Base-by-base conservation (phyloP, 2,797 vertebrate species). In the Anguilla marmorata region DNA sequence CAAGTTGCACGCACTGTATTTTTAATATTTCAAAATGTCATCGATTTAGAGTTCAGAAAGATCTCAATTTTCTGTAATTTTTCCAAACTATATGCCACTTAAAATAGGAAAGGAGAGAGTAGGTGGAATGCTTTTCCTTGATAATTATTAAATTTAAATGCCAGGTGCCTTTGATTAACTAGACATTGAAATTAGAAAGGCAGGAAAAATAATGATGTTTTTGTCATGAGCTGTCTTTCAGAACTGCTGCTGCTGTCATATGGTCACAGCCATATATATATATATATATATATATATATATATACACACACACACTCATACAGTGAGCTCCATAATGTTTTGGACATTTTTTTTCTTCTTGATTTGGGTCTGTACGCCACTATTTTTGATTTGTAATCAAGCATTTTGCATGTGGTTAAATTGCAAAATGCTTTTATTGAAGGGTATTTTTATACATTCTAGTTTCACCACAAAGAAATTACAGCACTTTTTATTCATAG, bases 31-130 rank as follows among this genome's bases (percentile, higher is more conserved):
- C 79, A 54, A 89, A 89, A 86, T 84, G 85, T 48, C 85, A 86
- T 89, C 86, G 74, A 86, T 86, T 86, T 89, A 83, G 74, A 88
- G 85, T 19, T 58, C 80, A 86, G 76, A 54, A 69, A 85, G 85
- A 50, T 83, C 76, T 86, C 60, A 86, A 86, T 89, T 86, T 89
- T 86, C 85, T 84, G 85, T 84, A 89, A 89, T 86, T 86, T 89
- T 89, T 48, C 48, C 69, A 89, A 84, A 89, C 85, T 86, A 27
- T 86, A 85, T 85, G 52, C 19, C 79, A 48, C 82, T 21, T 83
- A 84, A 89, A 86, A 85, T 58, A 50, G 85, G 79, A 86, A 83
- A 85, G 76, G 58, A 80, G 63, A 83, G 72, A 86, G 54, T 24
- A 84, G 60, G 56, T 86, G 48, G 60, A 83, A 33, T 85, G 76